Base-by-base conservation (phyloP, 2,888 invertebrate genomes). In the Epinotia nisella region DNA sequence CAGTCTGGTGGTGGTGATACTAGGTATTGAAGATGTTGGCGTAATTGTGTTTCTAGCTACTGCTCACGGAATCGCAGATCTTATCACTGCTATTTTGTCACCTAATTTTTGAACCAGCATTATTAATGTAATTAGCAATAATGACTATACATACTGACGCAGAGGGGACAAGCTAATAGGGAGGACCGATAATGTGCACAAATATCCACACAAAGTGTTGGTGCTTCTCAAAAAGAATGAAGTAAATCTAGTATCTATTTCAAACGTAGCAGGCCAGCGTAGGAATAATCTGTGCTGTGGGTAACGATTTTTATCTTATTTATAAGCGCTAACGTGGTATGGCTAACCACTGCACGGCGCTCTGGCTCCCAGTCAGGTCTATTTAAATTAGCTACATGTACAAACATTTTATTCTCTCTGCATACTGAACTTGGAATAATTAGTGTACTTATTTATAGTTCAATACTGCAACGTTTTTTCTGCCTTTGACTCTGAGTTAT, bases 251-350 rank as follows among this genome's bases (percentile, higher is more conserved):
- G n/a, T 29, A 24, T 59, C 59, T 59, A 59, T 39, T 19, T 29
- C 9, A 59, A 59, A 17, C 35, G 39, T 59, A 56, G 66, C 41
- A 51, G 17, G n/a, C 71, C 51, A 39, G 51, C 24, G 53, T 55
- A 24, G 66, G 59, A 59, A 66, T 71, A 66, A 66, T 71, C 65
- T 56, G 41, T 41, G 74, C 65, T 56, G 41, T 41, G 74, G 75
- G 51, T 64, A 73, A 65, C 71, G 71, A 71, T 70, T 70, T 70
- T 72, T 65, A 72, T 75, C 71, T 75, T 75, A 78, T 76, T 76
- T 77, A 76, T 77, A 78, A 77, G 77, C 35, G 35, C 77, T n/a
- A 49, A n/a, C 49, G n/a, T n/a, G n/a, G n/a, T n/a, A n/a, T n/a
- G 7, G 76, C 77, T 51, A 15, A 17, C 51, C 65, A 53, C 59